Conservation (phyloP, 2,113 vertebrate genomes). For the Odocoileus hemionus region DNA sequence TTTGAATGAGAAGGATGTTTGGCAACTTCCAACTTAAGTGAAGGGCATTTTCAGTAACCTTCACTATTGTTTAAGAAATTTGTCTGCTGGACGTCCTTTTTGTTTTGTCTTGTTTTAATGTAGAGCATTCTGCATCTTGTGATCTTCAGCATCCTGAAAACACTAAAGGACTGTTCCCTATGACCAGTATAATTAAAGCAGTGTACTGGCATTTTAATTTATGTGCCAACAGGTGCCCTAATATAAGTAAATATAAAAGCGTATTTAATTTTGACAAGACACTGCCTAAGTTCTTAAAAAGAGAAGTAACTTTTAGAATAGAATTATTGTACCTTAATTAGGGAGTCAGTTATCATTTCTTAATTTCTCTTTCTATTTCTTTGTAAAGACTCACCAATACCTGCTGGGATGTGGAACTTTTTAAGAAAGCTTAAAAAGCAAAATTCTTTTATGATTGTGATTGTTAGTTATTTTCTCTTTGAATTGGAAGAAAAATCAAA, state of each 20-base stretch:
- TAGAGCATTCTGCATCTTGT: not conserved
- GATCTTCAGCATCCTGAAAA: not conserved
- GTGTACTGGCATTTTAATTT: not conserved
- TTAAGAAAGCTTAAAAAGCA: not conserved
- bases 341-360: not conserved
- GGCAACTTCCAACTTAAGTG: not conserved
- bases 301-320: not conserved
- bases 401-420: not conserved
- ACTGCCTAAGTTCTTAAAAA: not conserved
- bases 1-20: not conserved
- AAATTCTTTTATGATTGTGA: not conserved
- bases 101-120: not conserved
- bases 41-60: not conserved
- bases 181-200: not conserved
- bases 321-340: not conserved
- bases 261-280: not conserved
- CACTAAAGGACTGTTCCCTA: not conserved
- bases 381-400: not conserved
- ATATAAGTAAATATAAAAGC: not conserved
- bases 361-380: not conserved
- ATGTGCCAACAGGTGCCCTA: not conserved
- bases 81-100: not conserved
- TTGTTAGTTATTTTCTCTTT: not conserved
- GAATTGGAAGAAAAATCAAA: not conserved
- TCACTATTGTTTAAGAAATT: not conserved